Evolutionary conservation across 2,888 invertebrate genomes (phyloP), one percentile per base, ranked within the genome.

Genomic region (Polymixis flavicincta): DNA sequence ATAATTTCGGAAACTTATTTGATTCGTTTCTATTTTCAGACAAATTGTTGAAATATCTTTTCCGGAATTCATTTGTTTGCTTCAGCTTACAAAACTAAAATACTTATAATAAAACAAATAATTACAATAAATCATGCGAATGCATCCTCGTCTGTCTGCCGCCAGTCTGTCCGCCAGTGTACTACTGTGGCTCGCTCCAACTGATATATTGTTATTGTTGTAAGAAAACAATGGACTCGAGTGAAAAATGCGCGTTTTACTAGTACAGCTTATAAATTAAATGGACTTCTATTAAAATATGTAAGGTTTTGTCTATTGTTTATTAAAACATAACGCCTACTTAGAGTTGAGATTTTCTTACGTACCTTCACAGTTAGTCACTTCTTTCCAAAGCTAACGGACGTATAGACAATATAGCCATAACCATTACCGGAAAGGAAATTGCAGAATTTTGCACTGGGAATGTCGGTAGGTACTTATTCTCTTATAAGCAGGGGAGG

Each of bases 171-270:
- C 83, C 85, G 65, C 76, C 83, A 83, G 84, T 88, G 87, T 80
- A 84, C 77, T 68, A 76, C 77, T 72, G 76, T 60, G 72, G 69
- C 80, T 66, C 76, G 76, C 73, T 74, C 25, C 69, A 32, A 54
- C 76, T 89, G 79, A 88, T 83, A 87, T 83, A 88, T 88, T 88
- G 87, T 88, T 88, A 87, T 89, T 82, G 84, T 85, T 78, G 78
- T 67, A 84, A 84, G 73, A 84, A 85, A 85, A 83, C 80, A 83
- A 83, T 80, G 77, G 59, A 74, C 63, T 71, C 55, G 64, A 59
- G 63, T 72, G 83, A 87, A 85, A 83, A 80, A 87, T 85, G 57
- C 22, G 50, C 78, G 71, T 83, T 86, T 75, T 80, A 81, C 70
- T 67, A 72, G 57, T 60, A 66, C 45, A 17, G 45, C 60, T 74